Evolutionary conservation across 35 echinoderm and acorn worm genomes (phyloP), one percentile per base, ranked within the genome.

Genomic region (Diadema setosum): DNA sequence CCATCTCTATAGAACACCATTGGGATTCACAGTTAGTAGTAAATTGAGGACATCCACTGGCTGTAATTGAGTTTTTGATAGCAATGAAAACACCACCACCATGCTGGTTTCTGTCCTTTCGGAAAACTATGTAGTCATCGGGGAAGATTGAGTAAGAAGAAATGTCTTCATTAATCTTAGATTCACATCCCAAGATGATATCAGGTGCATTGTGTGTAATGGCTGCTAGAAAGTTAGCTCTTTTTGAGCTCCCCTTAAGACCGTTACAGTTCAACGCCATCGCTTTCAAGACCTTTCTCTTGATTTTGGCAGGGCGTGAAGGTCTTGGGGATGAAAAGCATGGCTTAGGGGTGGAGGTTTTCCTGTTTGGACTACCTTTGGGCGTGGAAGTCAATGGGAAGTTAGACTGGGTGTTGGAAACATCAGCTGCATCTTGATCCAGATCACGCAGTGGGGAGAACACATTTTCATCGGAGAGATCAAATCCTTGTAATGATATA

Each of bases 81-180:
- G 89, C 89, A 56, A 91, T n/a, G 44, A 91, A 91, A 21, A 91
- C 89, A 21, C 89, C 89, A 24, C 89, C 89, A 11, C 82, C 82
- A 80, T 57, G 20, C 7, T 24, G 25, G 86, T 85, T 86, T 34
- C 80, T 83, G 44, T 90, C 88, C 39, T 90, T 90, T 17, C 56
- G 39, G 35, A 67, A 84, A 31, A 84, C 88, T 5, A 70, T 48
- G 55, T 46, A 90, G 26, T 65, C 35, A 39, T 65, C 55, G 16
- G 88, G 87, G 34, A 90, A 90, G 26, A 90, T 32, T 5, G 57
- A 67, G 45, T 90, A 90, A 31, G 58, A 50, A 42, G 84, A 36
- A 30, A 70, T 65, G 5, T 3, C 18, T 30, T 58, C 37, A 46
- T 86, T 61, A 12, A 86, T 11, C 48, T 84, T 84, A 27, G 82